Conservation (phyloP, 2,113 vertebrate genomes). For the Lophochroa leadbeateri region DNA sequence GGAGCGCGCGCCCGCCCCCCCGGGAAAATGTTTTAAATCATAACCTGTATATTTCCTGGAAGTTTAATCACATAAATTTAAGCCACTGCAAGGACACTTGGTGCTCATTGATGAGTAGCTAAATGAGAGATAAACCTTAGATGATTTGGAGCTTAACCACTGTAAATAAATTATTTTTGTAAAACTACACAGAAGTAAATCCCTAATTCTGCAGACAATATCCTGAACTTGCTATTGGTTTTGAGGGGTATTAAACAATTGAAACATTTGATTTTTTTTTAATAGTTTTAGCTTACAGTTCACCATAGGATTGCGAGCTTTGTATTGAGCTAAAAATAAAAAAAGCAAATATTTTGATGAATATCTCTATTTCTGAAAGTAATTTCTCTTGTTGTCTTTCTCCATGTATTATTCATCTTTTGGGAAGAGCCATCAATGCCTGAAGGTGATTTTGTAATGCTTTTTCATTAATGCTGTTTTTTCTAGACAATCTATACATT, state of each 20-base stretch:
- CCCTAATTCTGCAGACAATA: neutral
- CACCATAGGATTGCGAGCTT: neutral
- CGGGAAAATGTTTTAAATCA: slow-evolving; percentile 58
- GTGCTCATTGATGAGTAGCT: slow-evolving; percentile 16
- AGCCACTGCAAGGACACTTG: neutral
- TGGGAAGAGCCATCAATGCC: neutral
- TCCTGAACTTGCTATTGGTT: slow-evolving; percentile 15
- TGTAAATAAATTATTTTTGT: neutral
- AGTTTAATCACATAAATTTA: slow-evolving; percentile 19
- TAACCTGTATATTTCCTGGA: slow-evolving; percentile 26
- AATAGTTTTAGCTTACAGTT: neutral
- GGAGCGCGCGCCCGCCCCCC: no score
- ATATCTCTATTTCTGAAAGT: neutral
- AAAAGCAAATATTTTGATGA: neutral
- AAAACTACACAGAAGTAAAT: neutral
- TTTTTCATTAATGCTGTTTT: neutral
- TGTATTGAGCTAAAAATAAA: slow-evolving; percentile 26
- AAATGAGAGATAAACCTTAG: neutral
- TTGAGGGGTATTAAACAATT: neutral
- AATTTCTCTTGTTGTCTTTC: slow-evolving; percentile 11
- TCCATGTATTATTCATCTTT: neutral
- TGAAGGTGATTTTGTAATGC: neutral
- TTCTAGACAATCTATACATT: neutral
- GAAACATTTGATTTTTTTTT: neutral
- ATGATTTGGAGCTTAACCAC: neutral